Percentiles rank a stretch among this genome's conserved stretches.
phyloP scores from a whole-genome alignment of 2,113 vertebrate genomes.

The Melanotaenia duboulayi region DNA sequence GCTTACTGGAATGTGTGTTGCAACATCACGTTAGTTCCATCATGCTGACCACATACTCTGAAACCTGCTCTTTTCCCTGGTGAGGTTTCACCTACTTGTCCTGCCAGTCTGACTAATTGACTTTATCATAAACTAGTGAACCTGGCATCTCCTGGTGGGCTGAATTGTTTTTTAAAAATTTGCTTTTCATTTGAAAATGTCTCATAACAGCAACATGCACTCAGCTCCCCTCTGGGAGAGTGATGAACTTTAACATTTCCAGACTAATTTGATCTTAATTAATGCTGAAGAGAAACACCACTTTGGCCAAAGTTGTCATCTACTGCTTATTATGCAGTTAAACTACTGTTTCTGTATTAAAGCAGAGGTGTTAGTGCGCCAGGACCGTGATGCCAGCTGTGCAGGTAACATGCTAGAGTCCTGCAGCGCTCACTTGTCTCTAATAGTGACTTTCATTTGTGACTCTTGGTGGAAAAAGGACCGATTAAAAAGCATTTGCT shows the following conservation, averaged over 20 bases:
- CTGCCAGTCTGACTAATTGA: slow-evolving; percentile 13
- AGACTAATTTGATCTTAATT: slow-evolving; percentile 58
- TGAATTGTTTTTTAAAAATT: neutral
- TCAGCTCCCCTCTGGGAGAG: slow-evolving; percentile 18
- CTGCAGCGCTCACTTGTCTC: neutral
- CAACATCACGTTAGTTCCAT: neutral
- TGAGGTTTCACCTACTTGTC: slow-evolving; percentile 30
- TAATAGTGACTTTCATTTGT: neutral
- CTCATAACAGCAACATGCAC: slow-evolving; percentile 15
- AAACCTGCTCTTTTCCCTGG: slow-evolving; percentile 13
- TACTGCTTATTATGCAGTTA: slow-evolving; percentile 39
- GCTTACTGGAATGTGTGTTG: neutral
- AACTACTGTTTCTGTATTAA: slow-evolving; percentile 32
- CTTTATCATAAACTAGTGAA: slow-evolving; percentile 19
- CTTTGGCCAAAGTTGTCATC: slow-evolving; percentile 22
- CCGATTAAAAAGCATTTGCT: neutral
- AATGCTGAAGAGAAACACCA: slow-evolving; percentile 9
- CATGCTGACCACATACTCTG: neutral
- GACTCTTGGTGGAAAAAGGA: slow-evolving; percentile 4
- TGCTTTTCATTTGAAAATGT: slow-evolving; percentile 23
- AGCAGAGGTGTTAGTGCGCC: neutral
- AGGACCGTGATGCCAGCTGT: slow-evolving; percentile 7
- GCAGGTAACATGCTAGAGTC: slow-evolving; percentile 25
- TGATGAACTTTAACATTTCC: slow-evolving; percentile 58
- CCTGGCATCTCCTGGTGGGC: slow-evolving; percentile 21